Percentiles rank a stretch among this genome's conserved stretches.
These are phyloP conservation scores for Chrysotoxum bicinctum DNA, from an alignment of 2,888 invertebrate species.

Conservation along the genomic window DNA sequence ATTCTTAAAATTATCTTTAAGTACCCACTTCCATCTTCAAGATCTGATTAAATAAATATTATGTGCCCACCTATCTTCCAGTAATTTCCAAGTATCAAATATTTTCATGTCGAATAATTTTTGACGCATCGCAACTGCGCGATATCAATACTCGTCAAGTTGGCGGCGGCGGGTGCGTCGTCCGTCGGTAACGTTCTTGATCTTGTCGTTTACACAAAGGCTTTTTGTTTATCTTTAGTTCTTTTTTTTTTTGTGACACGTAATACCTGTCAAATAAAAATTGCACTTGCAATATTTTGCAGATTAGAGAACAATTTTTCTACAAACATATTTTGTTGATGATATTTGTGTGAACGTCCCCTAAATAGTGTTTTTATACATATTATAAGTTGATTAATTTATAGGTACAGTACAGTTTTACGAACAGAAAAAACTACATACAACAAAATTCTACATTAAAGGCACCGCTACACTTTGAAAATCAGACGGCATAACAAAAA, in stretches of 20 bases:
- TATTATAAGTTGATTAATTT: constrained; percentile 16
- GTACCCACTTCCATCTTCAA: constrained; percentile 52
- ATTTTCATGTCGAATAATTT: constrained; percentile 49
- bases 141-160: neutral
- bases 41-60: constrained; percentile 27
- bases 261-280: constrained; percentile 29
- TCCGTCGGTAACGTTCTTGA: constrained; percentile 60
- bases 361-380: neutral
- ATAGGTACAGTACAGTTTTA: neutral
- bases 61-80: constrained; percentile 5
- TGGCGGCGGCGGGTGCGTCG: neutral
- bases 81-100: constrained; percentile 21
- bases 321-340: neutral
- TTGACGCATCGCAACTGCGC: constrained; percentile 21
- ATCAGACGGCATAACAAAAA: constrained; percentile 60
- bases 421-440: constrained; percentile 2
- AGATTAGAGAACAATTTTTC: neutral
- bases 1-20: constrained; percentile 50
- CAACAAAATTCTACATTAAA: constrained; percentile 47
- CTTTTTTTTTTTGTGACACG: constrained; percentile 9
- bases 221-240: constrained; percentile 4
- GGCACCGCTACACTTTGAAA: constrained; percentile 63
- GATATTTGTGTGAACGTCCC: neutral
- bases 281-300: constrained; percentile 37
- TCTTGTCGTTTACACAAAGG: constrained; percentile 53